Evolutionary conservation across 1,140 invertebrate species (phyloP).

Genomic region (Patella vulgata): DNA sequence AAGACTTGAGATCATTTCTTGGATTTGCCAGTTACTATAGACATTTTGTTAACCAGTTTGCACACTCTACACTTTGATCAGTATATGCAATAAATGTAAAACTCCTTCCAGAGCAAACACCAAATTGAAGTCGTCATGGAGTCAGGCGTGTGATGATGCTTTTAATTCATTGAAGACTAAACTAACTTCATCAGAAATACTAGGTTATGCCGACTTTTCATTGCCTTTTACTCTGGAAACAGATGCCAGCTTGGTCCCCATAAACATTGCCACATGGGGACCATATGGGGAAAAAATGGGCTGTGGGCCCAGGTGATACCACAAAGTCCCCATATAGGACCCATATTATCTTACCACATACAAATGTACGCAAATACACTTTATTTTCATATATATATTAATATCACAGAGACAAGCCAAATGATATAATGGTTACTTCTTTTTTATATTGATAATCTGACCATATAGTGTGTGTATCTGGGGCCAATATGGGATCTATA

Average conservation of each 20-base stretch:
- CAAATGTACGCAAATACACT: too few relatives aligned
- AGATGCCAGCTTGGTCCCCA: conserved; percentile 34
- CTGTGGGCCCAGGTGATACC: too few relatives aligned
- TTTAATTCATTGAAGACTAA: conserved; percentile 32
- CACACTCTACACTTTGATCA: conserved; percentile 58
- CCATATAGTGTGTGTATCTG: too few relatives aligned
- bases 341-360: too few relatives aligned
- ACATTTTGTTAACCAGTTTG: conserved; percentile 54
- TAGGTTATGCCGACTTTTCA: conserved; percentile 31
- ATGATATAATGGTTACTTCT: too few relatives aligned
- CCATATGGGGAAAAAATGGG: too few relatives aligned
- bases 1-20: conserved; percentile 65
- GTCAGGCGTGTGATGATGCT: conserved; percentile 4
- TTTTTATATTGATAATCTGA: too few relatives aligned
- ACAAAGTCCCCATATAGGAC: too few relatives aligned
- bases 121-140: not conserved
- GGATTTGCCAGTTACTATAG: conserved; percentile 65
- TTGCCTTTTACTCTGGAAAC: conserved; percentile 38
- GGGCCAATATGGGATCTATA: too few relatives aligned
- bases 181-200: conserved; percentile 28
- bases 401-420: too few relatives aligned
- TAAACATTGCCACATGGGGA: too few relatives aligned
- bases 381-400: too few relatives aligned
- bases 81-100: conserved; percentile 16
- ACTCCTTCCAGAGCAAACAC: not conserved